Conservation (phyloP, 35 echinoderm and acorn worm species). For the Heliocidaris tuberculata region DNA sequence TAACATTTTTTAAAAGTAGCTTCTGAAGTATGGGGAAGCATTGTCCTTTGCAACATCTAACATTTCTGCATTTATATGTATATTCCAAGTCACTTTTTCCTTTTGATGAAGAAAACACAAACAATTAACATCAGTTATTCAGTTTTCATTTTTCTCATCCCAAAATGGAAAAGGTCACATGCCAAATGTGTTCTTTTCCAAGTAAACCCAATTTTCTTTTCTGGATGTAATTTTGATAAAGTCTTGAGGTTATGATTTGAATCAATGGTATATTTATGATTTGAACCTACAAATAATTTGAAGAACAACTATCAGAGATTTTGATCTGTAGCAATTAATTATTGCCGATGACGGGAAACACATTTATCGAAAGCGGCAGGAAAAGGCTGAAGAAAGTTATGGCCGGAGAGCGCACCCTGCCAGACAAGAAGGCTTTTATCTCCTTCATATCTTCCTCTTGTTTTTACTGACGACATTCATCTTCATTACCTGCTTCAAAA, state of each 20-base stretch:
- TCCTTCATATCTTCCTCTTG: slow-evolving; percentile 30
- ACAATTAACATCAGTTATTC: too few species aligned
- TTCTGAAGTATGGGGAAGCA: too few species aligned
- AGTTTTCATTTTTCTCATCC: background rate
- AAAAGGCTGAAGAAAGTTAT: slow-evolving; percentile 39
- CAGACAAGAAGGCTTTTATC: slow-evolving; percentile 33
- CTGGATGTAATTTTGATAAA: slow-evolving; percentile 9
- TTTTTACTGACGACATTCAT: slow-evolving; percentile 46
- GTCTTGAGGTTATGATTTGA: slow-evolving; percentile 3
- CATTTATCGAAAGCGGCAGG: slow-evolving; percentile 28
- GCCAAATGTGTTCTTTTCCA: background rate
- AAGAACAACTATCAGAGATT: background rate
- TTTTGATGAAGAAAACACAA: background rate
- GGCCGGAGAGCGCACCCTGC: slow-evolving; percentile 14
- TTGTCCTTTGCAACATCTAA: too few species aligned
- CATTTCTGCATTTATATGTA: too few species aligned
- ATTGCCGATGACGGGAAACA: slow-evolving; percentile 28
- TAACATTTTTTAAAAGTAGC: too few species aligned
- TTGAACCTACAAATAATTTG: background rate
- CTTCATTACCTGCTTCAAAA: slow-evolving; percentile 45
- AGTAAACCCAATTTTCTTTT: slow-evolving; percentile 9
- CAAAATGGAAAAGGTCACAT: background rate
- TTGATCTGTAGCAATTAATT: slow-evolving; percentile 21
- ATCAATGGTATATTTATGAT: slow-evolving; percentile 11
- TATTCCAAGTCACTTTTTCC: background rate